Evolutionary conservation across 2,888 invertebrate genomes (phyloP).

Genomic region (Danaus chrysippus): DNA sequence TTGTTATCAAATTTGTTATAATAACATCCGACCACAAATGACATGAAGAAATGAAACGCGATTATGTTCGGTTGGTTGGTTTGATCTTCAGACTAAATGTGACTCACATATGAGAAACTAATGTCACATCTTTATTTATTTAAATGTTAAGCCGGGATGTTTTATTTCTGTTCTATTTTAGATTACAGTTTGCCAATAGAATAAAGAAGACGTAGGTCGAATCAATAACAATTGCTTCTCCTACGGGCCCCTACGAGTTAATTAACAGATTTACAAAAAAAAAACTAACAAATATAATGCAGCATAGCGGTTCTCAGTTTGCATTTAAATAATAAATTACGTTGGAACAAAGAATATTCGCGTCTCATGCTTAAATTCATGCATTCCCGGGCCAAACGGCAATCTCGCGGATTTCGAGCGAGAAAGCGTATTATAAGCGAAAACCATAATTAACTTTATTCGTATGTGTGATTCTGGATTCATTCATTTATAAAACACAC

Average conservation of each 20-base stretch:
- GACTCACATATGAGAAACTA: background rate
- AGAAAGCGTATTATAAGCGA: slow-evolving; percentile 58
- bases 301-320: slow-evolving; percentile 21
- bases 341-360: slow-evolving; percentile 27
- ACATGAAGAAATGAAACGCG: slow-evolving; percentile 4
- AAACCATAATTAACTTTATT: slow-evolving; percentile 69
- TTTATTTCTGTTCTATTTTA: too few species aligned
- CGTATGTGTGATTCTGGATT: background rate
- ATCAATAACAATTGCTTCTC: background rate
- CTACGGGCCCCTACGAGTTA: background rate
- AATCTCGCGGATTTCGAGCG: slow-evolving; percentile 47
- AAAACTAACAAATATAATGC: background rate
- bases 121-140: background rate
- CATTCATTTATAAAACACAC: background rate
- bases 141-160: too few species aligned
- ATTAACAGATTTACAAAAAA: slow-evolving; percentile 1
- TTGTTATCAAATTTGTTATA: slow-evolving; percentile 20
- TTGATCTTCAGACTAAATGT: background rate
- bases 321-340: slow-evolving; percentile 30
- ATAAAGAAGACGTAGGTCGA: background rate
- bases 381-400: slow-evolving; percentile 36
- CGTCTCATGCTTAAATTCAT: slow-evolving; percentile 39
- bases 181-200: background rate
- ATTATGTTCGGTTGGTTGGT: background rate
- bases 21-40: slow-evolving; percentile 18